phyloP scores from a whole-genome alignment of 2,113 vertebrate genomes.

The Carassius auratus region DNA sequence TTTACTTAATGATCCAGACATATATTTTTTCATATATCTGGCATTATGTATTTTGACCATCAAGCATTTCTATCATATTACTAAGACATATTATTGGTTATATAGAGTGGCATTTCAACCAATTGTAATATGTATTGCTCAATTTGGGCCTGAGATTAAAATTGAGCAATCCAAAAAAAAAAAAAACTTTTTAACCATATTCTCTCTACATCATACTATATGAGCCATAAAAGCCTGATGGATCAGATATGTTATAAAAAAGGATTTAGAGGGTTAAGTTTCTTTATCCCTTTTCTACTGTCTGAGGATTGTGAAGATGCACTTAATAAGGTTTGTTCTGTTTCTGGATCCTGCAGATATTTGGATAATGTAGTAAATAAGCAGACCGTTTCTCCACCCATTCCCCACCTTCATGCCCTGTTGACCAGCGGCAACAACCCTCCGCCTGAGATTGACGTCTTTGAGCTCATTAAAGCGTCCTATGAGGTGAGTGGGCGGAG shows the following conservation, averaged over 20 bases:
- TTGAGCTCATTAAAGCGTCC: slow-evolving; percentile 89
- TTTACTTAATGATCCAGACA: not conserved
- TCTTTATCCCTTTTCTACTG: not conserved
- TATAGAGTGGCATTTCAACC: not conserved
- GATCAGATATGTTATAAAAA: not conserved
- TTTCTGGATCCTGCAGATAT: slow-evolving; percentile 75
- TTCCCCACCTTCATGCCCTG: slow-evolving; percentile 89
- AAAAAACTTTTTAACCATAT: not conserved
- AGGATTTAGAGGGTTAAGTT: too few species aligned
- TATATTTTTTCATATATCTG: not conserved
- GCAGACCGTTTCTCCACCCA: slow-evolving; percentile 86
- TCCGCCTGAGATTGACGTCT: slow-evolving; percentile 87
- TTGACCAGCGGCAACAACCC: slow-evolving; percentile 88
- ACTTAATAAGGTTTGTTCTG: not conserved
- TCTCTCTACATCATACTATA: not conserved
- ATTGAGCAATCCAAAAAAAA: too few species aligned
- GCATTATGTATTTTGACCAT: not conserved
- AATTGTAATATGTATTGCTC: not conserved
- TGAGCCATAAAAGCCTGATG: not conserved
- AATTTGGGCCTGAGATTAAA: not conserved
- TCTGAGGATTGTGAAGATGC: not conserved
- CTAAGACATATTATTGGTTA: not conserved
- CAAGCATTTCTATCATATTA: not conserved
- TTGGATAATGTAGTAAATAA: slow-evolving; percentile 94
- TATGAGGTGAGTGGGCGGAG: slow-evolving; percentile 83